Evolutionary conservation across 2,888 invertebrate genomes (phyloP).

Genomic region (Corythucha ciliata): DNA sequence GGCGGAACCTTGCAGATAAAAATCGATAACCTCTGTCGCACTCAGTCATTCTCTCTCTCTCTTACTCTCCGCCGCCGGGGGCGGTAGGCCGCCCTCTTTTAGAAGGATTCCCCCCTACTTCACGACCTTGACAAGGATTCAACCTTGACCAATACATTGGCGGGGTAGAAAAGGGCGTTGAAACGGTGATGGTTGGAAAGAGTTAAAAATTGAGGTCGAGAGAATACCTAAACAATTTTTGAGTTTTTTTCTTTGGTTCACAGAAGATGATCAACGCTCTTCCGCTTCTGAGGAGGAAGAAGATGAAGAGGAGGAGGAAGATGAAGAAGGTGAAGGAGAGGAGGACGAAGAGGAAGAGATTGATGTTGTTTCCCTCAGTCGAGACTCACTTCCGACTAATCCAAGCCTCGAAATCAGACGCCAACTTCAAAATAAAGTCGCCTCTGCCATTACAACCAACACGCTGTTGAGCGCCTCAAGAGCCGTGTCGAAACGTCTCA

Average conservation of each 20-base stretch:
- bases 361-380: constrained; percentile 62
- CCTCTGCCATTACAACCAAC: constrained; percentile 36
- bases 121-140: too few relatives aligned
- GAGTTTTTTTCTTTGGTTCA: constrained; percentile 44
- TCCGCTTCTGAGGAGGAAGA: constrained; percentile 26
- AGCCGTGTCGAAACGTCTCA: constrained; percentile 29
- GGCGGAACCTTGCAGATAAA: too few relatives aligned
- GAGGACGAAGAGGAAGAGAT: constrained; percentile 62
- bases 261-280: constrained; percentile 28
- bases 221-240: neutral
- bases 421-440: constrained; percentile 43
- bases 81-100: too few relatives aligned
- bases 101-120: too few relatives aligned
- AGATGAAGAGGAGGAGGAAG: constrained; percentile 16
- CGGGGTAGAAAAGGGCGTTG: too few relatives aligned
- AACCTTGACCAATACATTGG: too few relatives aligned
- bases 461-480: constrained; percentile 31
- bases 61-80: too few relatives aligned
- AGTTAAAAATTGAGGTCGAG: neutral
- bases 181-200: too few relatives aligned
- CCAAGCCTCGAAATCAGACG: constrained; percentile 60
- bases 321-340: constrained; percentile 13
- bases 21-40: too few relatives aligned
- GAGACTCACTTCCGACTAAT: constrained; percentile 52
- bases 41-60: too few relatives aligned